Evolutionary conservation across 2,113 vertebrate species (phyloP).

Genomic region (Hyperopisus bebe): DNA sequence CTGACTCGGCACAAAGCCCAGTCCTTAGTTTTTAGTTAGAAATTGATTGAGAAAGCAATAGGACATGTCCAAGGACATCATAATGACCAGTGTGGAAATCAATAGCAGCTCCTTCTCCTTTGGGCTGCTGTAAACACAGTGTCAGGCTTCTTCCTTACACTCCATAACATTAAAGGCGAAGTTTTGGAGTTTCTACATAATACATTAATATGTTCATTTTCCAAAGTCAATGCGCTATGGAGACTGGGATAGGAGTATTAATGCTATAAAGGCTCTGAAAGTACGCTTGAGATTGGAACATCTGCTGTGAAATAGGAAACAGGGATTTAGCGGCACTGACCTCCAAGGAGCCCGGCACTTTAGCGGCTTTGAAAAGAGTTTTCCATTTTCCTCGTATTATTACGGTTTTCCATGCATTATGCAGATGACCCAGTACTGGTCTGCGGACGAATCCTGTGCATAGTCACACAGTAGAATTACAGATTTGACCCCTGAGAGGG

Average conservation of each 20-base stretch:
- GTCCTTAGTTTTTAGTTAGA: neutral
- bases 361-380: neutral
- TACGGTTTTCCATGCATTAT: neutral
- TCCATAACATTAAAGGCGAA: neutral
- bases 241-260: neutral
- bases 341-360: neutral
- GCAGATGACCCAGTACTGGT: neutral
- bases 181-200: no score
- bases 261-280: neutral
- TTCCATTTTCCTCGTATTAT: neutral
- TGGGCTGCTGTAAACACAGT: neutral
- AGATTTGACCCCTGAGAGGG: neutral
- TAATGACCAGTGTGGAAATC: neutral
- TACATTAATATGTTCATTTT: neutral
- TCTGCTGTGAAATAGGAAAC: neutral
- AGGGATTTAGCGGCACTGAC: neutral
- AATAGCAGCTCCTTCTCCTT: neutral
- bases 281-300: neutral
- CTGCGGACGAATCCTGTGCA: neutral
- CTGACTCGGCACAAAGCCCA: neutral
- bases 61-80: neutral
- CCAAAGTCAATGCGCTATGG: neutral
- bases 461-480: neutral
- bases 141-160: neutral
- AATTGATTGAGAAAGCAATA: neutral